Base-by-base conservation (phyloP, 2,888 invertebrate species). In the Drosophila prolongata region DNA sequence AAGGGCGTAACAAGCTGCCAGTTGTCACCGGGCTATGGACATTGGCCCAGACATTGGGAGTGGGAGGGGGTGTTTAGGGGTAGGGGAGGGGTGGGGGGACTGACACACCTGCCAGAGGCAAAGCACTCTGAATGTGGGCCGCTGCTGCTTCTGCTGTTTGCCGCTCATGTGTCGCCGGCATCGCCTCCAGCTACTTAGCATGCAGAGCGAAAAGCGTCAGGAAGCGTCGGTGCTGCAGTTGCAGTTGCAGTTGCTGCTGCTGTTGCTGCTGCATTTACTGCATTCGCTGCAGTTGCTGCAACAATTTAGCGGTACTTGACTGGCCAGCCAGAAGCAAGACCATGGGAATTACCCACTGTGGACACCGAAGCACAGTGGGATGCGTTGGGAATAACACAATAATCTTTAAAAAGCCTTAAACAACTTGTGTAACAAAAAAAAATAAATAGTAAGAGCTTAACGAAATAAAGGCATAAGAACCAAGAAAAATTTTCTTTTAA, bases 111-210 rank as follows among this genome's bases (percentile, higher is more conserved):
- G 87, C 87, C 79, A 35, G 27, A 19, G 52, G 74, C 68, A 61
- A 53, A 46, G 46, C 46, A 40, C 40, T 69, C 46, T 52, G 68
- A 62, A 73, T 78, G 75, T 62, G 55, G 74, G 74, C 27, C 43
- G 74, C 24, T 30, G 55, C 14, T 38, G 30, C 30, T 24, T 24
- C 24, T 30, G 54, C 19, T 47, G 38, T 13, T 70, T 76, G 80
- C 75, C 79, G 65, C 60, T 81, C 84, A 76, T 69, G 76, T 80
- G 80, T 86, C 86, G 81, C 69, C 77, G 72, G 40, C 71, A 60
- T 70, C 76, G 87, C 81, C 77, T 79, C 72, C 80, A 64, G 80
- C 89, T 81, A 79, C 76, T 90, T 87, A 87, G 89, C 89, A 90
- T 90, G 90, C 90, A 90, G 78, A 76, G 77, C 83, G 79, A 60